phyloP scores from a whole-genome alignment of 1,140 invertebrate species.

The Achatina immaculata region DNA sequence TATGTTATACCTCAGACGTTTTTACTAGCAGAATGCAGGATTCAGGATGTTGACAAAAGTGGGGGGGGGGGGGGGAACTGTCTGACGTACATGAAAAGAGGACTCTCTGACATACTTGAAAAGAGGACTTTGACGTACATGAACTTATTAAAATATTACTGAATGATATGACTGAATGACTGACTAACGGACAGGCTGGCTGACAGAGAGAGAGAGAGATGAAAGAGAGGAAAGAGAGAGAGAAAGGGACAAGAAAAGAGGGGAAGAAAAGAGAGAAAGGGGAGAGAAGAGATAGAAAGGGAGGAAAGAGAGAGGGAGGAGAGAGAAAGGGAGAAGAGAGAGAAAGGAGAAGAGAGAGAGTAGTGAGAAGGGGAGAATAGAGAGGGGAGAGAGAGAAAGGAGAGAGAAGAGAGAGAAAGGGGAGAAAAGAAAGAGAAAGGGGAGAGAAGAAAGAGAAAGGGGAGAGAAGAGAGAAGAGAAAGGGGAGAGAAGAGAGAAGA shows the following conservation, averaged over 20 bases:
- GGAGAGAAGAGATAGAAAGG: not conserved
- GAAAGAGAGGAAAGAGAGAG: not conserved
- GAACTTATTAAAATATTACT: too few relatives aligned
- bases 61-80: too few relatives aligned
- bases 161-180: not conserved
- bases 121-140: too few relatives aligned
- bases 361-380: not conserved
- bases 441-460: not conserved
- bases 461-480: not conserved
- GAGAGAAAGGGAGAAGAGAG: not conserved
- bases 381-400: not conserved
- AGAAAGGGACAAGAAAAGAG: not conserved
- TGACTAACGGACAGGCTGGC: not conserved
- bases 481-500: not conserved
- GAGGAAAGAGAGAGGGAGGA: not conserved
- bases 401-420: not conserved
- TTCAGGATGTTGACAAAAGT: too few relatives aligned
- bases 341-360: not conserved
- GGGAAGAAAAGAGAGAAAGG: not conserved
- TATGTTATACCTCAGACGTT: too few relatives aligned
- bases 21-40: too few relatives aligned
- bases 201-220: slow-evolving; percentile 11
- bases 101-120: too few relatives aligned
- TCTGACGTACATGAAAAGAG: too few relatives aligned
- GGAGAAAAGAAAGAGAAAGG: not conserved